These are phyloP conservation scores for Cichlasoma orientale DNA, from an alignment of 2,797 vertebrate genomes.

Conservation along the genomic window DNA sequence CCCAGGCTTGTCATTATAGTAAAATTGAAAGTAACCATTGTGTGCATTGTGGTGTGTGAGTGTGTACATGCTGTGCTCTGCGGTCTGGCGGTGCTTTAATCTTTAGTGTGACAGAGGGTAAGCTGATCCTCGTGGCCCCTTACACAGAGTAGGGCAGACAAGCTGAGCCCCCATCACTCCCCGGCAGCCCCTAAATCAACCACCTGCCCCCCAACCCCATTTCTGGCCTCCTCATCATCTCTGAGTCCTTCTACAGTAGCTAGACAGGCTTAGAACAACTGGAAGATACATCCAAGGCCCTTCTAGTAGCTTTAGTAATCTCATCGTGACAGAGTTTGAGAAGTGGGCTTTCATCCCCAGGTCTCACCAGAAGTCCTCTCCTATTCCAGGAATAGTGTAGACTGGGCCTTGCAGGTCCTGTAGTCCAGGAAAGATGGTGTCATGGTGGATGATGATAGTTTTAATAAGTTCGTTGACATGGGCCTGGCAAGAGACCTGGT, in stretches of 20 bases:
- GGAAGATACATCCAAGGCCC: neutral
- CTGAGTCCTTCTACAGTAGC: neutral
- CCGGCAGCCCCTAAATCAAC: slow-evolving; percentile 43
- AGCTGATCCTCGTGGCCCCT: slow-evolving; percentile 65
- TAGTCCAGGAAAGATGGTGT: slow-evolving; percentile 90
- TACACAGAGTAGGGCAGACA: slow-evolving; percentile 31
- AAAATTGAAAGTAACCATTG: slow-evolving; percentile 41
- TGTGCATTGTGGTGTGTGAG: slow-evolving; percentile 23
- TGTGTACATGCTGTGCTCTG: slow-evolving; percentile 35
- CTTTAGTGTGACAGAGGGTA: slow-evolving; percentile 62
- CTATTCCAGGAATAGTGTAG: slow-evolving; percentile 85
- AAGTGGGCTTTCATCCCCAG: neutral
- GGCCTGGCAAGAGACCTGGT: slow-evolving; percentile 98
- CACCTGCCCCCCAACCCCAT: neutral
- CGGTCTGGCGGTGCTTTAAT: slow-evolving; percentile 64
- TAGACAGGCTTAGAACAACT: slow-evolving; percentile 3
- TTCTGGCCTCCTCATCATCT: slow-evolving; percentile 1
- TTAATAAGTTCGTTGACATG: slow-evolving; percentile 98
- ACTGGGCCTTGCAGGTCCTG: slow-evolving; percentile 91
- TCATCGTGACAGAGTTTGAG: neutral
- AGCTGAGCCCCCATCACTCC: slow-evolving; percentile 27
- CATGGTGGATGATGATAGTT: slow-evolving; percentile 98
- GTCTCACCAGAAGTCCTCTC: slow-evolving; percentile 92
- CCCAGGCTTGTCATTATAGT: slow-evolving; percentile 36
- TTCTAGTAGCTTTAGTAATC: neutral